These are phyloP conservation scores for Campoletis raptor DNA, from an alignment of 2,888 invertebrate genomes.

Conservation along the genomic window DNA sequence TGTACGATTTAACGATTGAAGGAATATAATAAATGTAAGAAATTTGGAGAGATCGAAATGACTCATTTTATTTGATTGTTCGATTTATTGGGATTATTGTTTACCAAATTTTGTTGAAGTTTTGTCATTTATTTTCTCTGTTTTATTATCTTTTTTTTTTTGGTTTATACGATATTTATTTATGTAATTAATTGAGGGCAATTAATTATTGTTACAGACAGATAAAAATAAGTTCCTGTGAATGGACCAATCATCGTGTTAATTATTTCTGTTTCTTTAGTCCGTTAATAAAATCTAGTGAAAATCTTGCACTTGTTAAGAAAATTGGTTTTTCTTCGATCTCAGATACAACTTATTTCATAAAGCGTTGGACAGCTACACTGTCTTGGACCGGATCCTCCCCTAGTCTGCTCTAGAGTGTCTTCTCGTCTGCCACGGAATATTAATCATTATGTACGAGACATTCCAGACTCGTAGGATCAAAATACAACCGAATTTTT, in stretches of 20 bases:
- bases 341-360: conserved; percentile 4
- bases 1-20: neutral
- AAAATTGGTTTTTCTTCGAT: conserved; percentile 6
- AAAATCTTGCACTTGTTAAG: neutral
- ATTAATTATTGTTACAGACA: neutral
- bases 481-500: neutral
- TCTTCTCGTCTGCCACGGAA: conserved; percentile 19
- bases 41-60: neutral
- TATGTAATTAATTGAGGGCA: neutral
- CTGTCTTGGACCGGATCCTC: conserved; percentile 13
- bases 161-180: neutral
- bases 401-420: conserved; percentile 10
- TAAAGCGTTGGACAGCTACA: neutral
- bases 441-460: conserved; percentile 19
- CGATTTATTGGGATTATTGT: neutral
- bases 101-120: neutral
- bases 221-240: neutral
- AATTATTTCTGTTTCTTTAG: neutral
- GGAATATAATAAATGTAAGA: neutral
- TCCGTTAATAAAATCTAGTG: neutral
- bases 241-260: neutral
- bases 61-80: neutral
- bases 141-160: neutral
- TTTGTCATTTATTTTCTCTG: neutral
- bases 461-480: neutral